phyloP scores from a whole-genome alignment of 2,797 vertebrate genomes.

The Gymnothorax reevesii region DNA sequence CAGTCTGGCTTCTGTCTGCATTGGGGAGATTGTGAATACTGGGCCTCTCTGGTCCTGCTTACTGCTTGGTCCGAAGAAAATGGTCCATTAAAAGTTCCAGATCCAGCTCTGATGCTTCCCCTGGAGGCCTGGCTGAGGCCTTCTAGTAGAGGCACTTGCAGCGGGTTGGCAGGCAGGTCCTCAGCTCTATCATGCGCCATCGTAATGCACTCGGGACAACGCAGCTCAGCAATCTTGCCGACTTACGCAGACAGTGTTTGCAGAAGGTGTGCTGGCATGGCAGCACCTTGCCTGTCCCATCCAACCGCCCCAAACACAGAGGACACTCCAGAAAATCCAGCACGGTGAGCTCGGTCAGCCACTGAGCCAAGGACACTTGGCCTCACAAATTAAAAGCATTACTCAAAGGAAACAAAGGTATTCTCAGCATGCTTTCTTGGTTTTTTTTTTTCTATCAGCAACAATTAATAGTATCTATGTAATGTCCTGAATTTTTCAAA shows the following conservation, averaged over 20 bases:
- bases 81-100: conserved; percentile 61
- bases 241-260: conserved; percentile 81
- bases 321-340: conserved; percentile 86
- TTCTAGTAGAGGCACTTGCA: conserved; percentile 83
- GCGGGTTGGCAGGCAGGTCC: conserved; percentile 83
- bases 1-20: conserved; percentile 65
- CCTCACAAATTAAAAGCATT: conserved; percentile 49
- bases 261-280: conserved; percentile 97
- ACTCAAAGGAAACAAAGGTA: not conserved
- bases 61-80: conserved; percentile 60
- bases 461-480: not conserved
- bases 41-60: conserved; percentile 58
- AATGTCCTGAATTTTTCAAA: not conserved
- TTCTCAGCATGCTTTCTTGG: not conserved
- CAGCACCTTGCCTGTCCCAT: conserved; percentile 84
- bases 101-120: conserved; percentile 37
- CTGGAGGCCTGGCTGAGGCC: conserved; percentile 62
- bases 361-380: conserved; percentile 32
- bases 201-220: conserved; percentile 85
- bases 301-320: conserved; percentile 84
- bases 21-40: conserved; percentile 63
- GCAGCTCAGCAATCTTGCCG: conserved; percentile 75
- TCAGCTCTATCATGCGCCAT: conserved; percentile 78
- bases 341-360: conserved; percentile 82
- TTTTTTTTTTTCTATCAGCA: not conserved